Evolutionary conservation across 2,797 vertebrate species (phyloP).

Genomic region (Hozukius guyotensis): DNA sequence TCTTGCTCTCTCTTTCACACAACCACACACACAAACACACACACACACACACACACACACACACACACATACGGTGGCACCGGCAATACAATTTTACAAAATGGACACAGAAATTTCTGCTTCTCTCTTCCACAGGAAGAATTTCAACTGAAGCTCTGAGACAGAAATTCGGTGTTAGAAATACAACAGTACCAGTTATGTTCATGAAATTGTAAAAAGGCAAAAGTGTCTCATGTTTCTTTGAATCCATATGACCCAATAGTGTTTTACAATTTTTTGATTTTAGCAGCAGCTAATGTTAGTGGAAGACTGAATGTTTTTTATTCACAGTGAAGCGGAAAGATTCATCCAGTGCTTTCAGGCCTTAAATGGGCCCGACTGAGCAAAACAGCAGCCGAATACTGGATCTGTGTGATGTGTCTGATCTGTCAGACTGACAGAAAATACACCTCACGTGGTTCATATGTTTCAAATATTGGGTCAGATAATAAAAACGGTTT

Average conservation of each 20-base stretch:
- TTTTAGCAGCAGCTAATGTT: slow-evolving; percentile 42
- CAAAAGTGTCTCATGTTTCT: background rate
- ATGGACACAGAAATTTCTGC: background rate
- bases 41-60: background rate
- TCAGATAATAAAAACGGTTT: background rate
- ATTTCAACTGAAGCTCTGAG: slow-evolving; percentile 22
- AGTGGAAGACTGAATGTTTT: slow-evolving; percentile 1
- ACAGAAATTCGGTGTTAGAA: slow-evolving; percentile 33
- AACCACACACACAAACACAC: background rate
- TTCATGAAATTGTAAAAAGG: background rate
- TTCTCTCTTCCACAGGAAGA: slow-evolving; percentile 77
- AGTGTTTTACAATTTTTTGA: background rate
- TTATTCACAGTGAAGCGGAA: slow-evolving; percentile 14
- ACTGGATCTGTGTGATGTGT: background rate
- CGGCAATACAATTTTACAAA: background rate
- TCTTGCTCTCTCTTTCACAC: too few relatives aligned
- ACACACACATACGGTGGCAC: background rate
- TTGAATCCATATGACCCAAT: background rate
- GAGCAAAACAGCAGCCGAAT: background rate
- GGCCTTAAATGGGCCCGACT: background rate
- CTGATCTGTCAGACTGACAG: background rate
- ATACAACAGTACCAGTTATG: slow-evolving; percentile 17
- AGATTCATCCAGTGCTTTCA: background rate
- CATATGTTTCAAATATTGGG: slow-evolving; percentile 6
- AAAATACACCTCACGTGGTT: background rate